Percentiles rank a stretch among this genome's conserved stretches.
These are phyloP conservation scores for Hestina assimilis DNA, from an alignment of 1,140 invertebrate species.

Conservation along the genomic window DNA sequence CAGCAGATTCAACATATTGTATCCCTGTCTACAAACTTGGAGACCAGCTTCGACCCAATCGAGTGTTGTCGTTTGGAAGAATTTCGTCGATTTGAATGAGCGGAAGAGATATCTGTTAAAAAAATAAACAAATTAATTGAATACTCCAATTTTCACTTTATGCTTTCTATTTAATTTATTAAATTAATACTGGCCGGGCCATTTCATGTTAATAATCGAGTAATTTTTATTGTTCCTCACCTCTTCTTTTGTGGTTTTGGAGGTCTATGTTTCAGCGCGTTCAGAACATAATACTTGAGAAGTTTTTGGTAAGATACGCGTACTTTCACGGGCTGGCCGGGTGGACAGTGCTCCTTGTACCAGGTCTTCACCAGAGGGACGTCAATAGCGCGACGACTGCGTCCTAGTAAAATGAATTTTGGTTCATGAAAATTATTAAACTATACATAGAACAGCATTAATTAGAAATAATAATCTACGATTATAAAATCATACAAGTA, in stretches of 20 bases:
- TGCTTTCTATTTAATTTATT: no score
- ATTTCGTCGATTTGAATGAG: constrained; percentile 99
- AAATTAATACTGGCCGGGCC: no score
- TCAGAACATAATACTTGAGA: constrained; percentile 98
- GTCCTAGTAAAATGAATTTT: constrained; percentile 71
- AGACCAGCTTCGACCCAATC: constrained; percentile 99
- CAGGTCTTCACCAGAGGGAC: constrained; percentile 98
- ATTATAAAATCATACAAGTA: no score
- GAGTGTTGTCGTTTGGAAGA: constrained; percentile 99
- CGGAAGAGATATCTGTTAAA: constrained; percentile 90
- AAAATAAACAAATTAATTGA: constrained; percentile 5
- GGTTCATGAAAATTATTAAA: constrained; percentile 15
- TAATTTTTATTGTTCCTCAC: no score
- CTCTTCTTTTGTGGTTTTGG: constrained; percentile 99
- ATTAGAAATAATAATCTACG: no score
- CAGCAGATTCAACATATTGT: constrained; percentile 99
- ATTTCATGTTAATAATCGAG: not conserved
- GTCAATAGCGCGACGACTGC: constrained; percentile 94
- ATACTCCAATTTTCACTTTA: not conserved
- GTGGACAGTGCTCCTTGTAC: constrained; percentile 98
- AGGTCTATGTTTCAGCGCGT: constrained; percentile 97
- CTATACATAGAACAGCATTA: no score
- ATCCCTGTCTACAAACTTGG: constrained; percentile 98
- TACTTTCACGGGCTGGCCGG: constrained; percentile 99
- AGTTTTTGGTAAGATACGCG: constrained; percentile 99